Evolutionary conservation across 2,113 vertebrate genomes (phyloP), one percentile per base, ranked within the genome.

Genomic region (Toxotes chatareus): DNA sequence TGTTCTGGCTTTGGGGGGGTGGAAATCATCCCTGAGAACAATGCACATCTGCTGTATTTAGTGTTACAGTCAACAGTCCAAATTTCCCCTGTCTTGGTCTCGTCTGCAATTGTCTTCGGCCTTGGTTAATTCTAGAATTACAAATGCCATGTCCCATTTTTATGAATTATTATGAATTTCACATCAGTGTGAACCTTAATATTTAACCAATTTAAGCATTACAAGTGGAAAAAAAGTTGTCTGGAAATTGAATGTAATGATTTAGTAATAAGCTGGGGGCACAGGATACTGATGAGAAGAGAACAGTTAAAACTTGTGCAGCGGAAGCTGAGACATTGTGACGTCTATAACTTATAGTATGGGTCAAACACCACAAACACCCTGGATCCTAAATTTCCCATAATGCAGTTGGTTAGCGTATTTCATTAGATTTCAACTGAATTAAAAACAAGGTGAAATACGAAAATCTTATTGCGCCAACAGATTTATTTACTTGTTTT

Each of bases 151-250:
- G 13, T 46, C 46, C 46, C 21, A 47, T 82, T 76, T 44, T 21
- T 21, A 53, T 40, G 11, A 73, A 32, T 63, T 32, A 36, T 4
- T 13, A 61, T 38, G 21, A 62, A 63, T 23, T 59, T 12, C 23
- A 77, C n/a, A 77, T 51, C 44, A 6, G 21, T 34, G 1, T 0
- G 31, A 27, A 60, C 21, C 1, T 64, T 36, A 73, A 32, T 56
- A 56, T 67, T 55, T 32, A 11, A 27, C 46, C 12, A 47, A 44
- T 11, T 44, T 42, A 44, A 23, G 31, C 19, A 46, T 27, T n/a
- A n/a, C 4, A 65, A 11, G 34, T 32, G 0, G 0, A n/a, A n/a
- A 51, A 13, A 5, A 12, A 0, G 17, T 38, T 47, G 0, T 1
- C 31, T 57, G 27, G 5, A 23, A 59, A 42, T 21, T 60, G 10